phyloP scores from a whole-genome alignment of 2,113 vertebrate species.

The Macaca nemestrina region DNA sequence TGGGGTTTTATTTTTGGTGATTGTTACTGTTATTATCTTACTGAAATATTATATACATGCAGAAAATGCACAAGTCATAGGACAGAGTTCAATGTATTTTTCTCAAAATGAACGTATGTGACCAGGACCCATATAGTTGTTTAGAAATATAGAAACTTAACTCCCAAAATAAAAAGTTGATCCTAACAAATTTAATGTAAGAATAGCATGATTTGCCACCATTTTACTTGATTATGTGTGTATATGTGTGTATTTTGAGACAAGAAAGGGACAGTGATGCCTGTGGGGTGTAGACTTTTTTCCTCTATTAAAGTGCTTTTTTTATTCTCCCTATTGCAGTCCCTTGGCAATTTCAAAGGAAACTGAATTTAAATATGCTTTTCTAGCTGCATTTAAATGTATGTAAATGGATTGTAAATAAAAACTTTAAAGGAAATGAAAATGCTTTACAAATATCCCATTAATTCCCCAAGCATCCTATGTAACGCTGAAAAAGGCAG shows the following conservation, averaged over 20 bases:
- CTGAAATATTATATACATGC: neutral
- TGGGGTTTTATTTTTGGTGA: neutral
- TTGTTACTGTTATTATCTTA: neutral
- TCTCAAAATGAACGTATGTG: neutral
- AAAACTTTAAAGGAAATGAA: slow-evolving; percentile 77
- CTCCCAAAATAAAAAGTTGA: slow-evolving; percentile 4
- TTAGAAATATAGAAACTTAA: neutral
- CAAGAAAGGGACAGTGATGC: slow-evolving; percentile 21
- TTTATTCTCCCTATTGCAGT: slow-evolving; percentile 60
- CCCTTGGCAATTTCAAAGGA: slow-evolving; percentile 74
- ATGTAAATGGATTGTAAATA: slow-evolving; percentile 78
- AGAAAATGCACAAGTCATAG: slow-evolving; percentile 6
- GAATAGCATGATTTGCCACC: neutral
- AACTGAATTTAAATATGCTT: slow-evolving; percentile 76
- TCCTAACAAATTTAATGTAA: neutral
- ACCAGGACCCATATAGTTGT: neutral
- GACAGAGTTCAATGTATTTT: neutral
- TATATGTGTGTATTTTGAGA: neutral
- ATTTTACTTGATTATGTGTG: neutral
- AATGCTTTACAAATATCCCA: slow-evolving; percentile 75
- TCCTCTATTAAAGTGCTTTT: slow-evolving; percentile 57
- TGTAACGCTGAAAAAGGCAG: slow-evolving; percentile 43
- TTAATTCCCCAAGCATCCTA: slow-evolving; percentile 66
- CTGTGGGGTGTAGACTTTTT: slow-evolving; percentile 53
- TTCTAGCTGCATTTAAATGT: slow-evolving; percentile 77